These are phyloP conservation scores for Loripinus fragilis DNA, from an alignment of 2,888 invertebrate species.

Conservation along the genomic window DNA sequence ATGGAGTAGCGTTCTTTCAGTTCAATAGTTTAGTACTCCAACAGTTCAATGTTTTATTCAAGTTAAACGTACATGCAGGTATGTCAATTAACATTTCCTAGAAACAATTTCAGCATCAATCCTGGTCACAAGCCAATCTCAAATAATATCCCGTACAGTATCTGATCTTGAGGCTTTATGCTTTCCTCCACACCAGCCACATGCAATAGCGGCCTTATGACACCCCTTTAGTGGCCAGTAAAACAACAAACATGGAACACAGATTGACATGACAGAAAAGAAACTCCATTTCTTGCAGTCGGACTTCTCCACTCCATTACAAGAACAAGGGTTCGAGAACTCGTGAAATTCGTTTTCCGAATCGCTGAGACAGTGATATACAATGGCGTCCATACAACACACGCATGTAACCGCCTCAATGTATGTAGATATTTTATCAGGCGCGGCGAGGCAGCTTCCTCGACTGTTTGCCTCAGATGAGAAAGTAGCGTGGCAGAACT, in stretches of 20 bases:
- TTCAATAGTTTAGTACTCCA: no score
- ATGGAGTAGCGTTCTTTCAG: no score
- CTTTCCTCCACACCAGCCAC: constrained; percentile 6
- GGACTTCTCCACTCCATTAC: not conserved
- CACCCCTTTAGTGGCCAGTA: not conserved
- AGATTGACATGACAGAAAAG: not conserved
- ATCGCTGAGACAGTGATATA: not conserved
- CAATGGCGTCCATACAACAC: not conserved
- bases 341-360: not conserved
- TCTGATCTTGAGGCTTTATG: not conserved
- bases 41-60: no score
- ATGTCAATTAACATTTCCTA: no score
- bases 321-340: not conserved
- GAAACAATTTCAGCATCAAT: no score
- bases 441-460: not conserved
- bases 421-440: not conserved
- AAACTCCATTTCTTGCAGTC: not conserved
- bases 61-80: no score
- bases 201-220: not conserved
- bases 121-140: no score
- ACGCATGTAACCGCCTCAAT: not conserved
- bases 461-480: not conserved
- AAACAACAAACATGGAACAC: not conserved
- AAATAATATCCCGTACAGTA: not conserved
- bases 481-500: not conserved